Base-by-base conservation (phyloP, 2,113 vertebrate species). In the Myotis davidii region DNA sequence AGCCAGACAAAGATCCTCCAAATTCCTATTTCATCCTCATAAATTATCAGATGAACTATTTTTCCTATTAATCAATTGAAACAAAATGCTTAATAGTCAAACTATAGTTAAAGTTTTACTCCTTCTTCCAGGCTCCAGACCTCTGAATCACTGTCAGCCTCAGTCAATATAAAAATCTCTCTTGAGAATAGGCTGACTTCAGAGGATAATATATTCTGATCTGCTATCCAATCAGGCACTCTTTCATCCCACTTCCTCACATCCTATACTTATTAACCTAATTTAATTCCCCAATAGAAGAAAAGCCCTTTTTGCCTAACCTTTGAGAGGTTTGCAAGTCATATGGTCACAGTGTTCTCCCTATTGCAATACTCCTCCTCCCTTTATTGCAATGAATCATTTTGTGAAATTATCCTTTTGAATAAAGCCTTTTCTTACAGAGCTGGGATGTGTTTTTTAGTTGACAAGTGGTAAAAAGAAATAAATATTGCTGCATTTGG, bases 401-500 rank as follows among this genome's bases (percentile, higher is more conserved):
- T 8, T 74, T 3, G 79, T 77, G 29, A 34, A 86, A 32, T 78
- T 85, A 86, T 42, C 6, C 39, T 85, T 95, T 84, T 6, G 23
- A 90, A 64, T 72, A 70, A 91, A 34, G 16, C 92, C 48, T 74
- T 42, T 70, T 23, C 72, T 56, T 81, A 50, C 25, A 54, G 92
- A 74, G 0, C 52, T 78, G 34, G 27, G 32, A 52, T 67, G 69
- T 78, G 4, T 81, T 86, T 92, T 94, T 79, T 37, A 77, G 4
- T 65, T 92, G 73, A 6, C 27, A 95, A 56, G 25, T 77, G 5
- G 25, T n/a, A 52, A 37, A 82, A 85, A 88, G 17, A 91, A 89
- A 18, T 42, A 91, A 92, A 86, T 92, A 90, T 48, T 94, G 32
- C 12, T 61, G 9, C 9, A 91, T 90, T 61, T 97, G 18, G 7